Evolutionary conservation across 2,797 vertebrate genomes (phyloP), one percentile per base, ranked within the genome.

Genomic region (Micropoecilia bifurca): DNA sequence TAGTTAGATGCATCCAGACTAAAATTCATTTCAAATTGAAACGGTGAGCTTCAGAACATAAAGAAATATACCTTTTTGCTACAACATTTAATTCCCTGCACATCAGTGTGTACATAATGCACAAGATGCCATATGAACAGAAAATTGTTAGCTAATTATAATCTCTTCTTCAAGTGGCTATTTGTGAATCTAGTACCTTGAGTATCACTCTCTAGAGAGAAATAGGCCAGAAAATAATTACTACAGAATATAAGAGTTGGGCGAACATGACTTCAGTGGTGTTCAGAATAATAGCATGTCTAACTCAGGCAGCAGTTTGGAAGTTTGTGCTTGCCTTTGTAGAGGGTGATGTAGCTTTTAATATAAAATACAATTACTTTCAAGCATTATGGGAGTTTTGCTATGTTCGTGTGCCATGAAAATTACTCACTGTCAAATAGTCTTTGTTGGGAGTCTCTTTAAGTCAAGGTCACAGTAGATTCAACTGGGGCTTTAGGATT

Each of bases 401-500:
- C 66, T 82, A 22, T 82, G 71, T 81, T 41, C 53, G 36, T 71
- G 87, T 61, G 76, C 20, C 80, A 78, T 82, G 81, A 85, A 86
- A 83, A 86, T 69, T 45, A 87, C 77, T 80, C 71, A 76, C 43
- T 73, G 83, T 89, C 89, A 90, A 86, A 80, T 55, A 71, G 78
- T 74, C 81, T 91, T 88, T 91, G 85, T 91, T 87, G 83, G 69
- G 80, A 80, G 81, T 75, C 43, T 77, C 45, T 90, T 59, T 87
- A 88, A 90, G 87, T 89, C 84, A 88, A 90, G 88, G 88, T 91
- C 90, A 83, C 80, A 77, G 83, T 47, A 80, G 77, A 86, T 68
- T 83, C 82, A 45, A 76, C 80, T 59, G 48, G 79, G 47, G 71
- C 76, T 83, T 90, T 75, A 86, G 80, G 39, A 87, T 81, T 78